Conservation (phyloP, 2,113 vertebrate genomes). For the Oplegnathus fasciatus region DNA sequence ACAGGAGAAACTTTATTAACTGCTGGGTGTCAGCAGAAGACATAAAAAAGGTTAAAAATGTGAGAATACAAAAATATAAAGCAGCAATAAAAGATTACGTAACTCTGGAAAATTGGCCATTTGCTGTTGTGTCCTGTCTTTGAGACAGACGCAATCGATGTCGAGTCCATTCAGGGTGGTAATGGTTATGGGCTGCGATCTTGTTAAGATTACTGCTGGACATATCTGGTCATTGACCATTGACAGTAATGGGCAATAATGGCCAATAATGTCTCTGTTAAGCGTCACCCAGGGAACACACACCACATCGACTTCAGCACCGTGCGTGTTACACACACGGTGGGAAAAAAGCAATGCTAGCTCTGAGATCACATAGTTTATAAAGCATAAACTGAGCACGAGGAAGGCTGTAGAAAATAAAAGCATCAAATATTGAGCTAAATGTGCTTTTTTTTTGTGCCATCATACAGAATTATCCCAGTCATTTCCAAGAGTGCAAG, state of each 20-base stretch:
- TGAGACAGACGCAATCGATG: conserved; percentile 42
- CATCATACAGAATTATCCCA: not conserved
- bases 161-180: conserved; percentile 38
- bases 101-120: not conserved
- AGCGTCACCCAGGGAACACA: conserved; percentile 66
- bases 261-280: conserved; percentile 64
- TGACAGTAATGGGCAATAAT: conserved; percentile 72
- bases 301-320: conserved; percentile 43
- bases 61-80: not conserved
- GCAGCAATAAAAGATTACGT: conserved; percentile 24
- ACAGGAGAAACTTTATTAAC: not conserved
- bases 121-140: conserved; percentile 46
- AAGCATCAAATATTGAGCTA: not conserved
- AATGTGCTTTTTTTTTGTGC: not conserved
- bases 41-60: not conserved
- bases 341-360: conserved; percentile 61
- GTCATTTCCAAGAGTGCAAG: not conserved
- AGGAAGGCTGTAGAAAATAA: not conserved
- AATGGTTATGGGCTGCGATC: conserved; percentile 49
- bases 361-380: conserved; percentile 16
- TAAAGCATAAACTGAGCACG: not conserved
- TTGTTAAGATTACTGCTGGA: conserved; percentile 65
- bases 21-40: not conserved
- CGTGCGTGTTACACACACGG: conserved; percentile 29
- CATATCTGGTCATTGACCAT: conserved; percentile 61